A percentile compares a stretch with the other conserved stretches of the same genome.
These are phyloP conservation scores for Tipula unca DNA, from an alignment of 2,888 invertebrate genomes.

Conservation along the genomic window DNA sequence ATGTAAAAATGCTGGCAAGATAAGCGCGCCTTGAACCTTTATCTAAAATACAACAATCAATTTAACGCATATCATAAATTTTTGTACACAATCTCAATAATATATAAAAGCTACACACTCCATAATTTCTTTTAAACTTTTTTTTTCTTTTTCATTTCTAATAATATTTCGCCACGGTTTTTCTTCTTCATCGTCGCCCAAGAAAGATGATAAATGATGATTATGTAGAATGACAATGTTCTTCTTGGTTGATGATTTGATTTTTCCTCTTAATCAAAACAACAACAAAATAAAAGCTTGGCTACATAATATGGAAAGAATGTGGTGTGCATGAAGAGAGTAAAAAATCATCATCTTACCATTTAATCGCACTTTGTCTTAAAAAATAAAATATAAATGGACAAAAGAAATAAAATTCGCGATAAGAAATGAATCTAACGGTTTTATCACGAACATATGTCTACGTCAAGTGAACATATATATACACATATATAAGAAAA, in stretches of 20 bases:
- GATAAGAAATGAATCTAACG: conserved; percentile 14
- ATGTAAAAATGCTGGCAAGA: background rate
- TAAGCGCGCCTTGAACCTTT: background rate
- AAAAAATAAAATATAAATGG: background rate
- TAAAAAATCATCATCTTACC: background rate
- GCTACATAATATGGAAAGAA: background rate
- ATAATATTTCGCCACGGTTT: background rate
- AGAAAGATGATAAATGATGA: background rate
- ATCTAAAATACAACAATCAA: background rate
- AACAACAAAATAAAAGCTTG: background rate
- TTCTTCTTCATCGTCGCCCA: background rate
- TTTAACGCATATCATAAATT: background rate
- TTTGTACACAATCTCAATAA: background rate
- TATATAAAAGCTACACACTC: background rate
- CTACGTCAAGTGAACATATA: background rate
- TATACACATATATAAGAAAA: background rate
- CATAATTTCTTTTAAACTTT: background rate
- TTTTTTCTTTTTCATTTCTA: background rate
- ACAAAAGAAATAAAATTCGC: background rate
- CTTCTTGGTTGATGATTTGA: background rate
- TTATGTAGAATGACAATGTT: background rate
- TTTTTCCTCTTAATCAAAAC: background rate
- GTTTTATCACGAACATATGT: background rate
- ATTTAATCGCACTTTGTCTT: background rate
- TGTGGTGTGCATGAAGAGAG: background rate